phyloP scores from a whole-genome alignment of 1,140 invertebrate genomes.

The Cydia splendana region DNA sequence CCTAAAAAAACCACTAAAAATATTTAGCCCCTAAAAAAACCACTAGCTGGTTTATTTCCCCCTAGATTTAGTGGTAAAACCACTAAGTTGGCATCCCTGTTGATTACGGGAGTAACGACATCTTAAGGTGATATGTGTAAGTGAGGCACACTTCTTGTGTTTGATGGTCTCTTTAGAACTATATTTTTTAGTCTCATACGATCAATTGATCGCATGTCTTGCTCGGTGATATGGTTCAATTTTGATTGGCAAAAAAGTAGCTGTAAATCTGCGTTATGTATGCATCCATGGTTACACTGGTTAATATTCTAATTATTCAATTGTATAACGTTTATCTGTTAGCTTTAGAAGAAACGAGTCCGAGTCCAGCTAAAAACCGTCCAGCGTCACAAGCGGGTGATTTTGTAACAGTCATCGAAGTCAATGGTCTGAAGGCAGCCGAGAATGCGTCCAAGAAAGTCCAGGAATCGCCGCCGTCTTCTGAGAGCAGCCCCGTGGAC shows the following conservation, averaged over 20 bases:
- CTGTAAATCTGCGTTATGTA: not conserved
- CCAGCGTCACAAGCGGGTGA: constrained; percentile 83
- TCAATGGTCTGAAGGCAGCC: constrained; percentile 83
- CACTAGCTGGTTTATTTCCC: too few relatives aligned
- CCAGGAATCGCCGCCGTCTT: constrained; percentile 71
- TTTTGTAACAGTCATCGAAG: constrained; percentile 94
- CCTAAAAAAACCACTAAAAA: too few relatives aligned
- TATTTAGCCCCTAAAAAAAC: too few relatives aligned
- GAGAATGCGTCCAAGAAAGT: constrained; percentile 73
- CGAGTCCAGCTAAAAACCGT: constrained; percentile 70
- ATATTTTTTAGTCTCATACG: too few relatives aligned
- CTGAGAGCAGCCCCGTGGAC: constrained; percentile 72
- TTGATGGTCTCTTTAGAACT: too few relatives aligned
- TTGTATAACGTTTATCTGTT: constrained; percentile 33
- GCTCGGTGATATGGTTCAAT: too few relatives aligned
- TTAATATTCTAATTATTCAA: not conserved
- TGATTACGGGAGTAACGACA: too few relatives aligned
- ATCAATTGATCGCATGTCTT: too few relatives aligned
- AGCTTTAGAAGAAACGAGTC: constrained; percentile 68
- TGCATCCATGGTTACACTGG: not conserved
- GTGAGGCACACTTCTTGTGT: too few relatives aligned
- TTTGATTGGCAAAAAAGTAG: not conserved
- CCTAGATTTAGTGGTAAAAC: too few relatives aligned
- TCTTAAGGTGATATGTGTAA: too few relatives aligned
- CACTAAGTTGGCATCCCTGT: too few relatives aligned